A percentile compares a stretch with the other conserved stretches of the same genome.
Conservation (phyloP, 2,113 vertebrate species). For the Synodontis membranacea region DNA sequence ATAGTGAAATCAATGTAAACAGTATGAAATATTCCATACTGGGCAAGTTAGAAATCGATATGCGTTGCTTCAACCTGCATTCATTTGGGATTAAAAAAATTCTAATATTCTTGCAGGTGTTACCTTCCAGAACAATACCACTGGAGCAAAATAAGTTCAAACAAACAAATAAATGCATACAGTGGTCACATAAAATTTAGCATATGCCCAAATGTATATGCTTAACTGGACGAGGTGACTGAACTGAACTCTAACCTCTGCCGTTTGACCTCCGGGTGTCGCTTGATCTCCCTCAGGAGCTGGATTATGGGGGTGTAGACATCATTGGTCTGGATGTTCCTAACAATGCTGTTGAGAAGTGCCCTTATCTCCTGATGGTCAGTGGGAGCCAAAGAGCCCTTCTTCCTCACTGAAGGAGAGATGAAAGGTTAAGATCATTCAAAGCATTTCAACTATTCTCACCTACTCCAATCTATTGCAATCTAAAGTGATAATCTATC, state of each 20-base stretch:
- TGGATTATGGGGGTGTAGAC: conserved; percentile 87
- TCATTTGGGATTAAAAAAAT: not conserved
- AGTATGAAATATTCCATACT: not conserved
- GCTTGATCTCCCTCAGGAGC: conserved; percentile 78
- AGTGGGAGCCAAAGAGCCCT: conserved; percentile 69
- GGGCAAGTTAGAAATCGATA: not conserved
- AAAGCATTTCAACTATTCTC: not conserved
- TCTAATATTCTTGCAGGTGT: not conserved
- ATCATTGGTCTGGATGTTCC: conserved; percentile 90
- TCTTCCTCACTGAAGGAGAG: conserved; percentile 75
- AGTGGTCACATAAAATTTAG: not conserved
- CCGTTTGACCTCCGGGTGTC: conserved; percentile 75
- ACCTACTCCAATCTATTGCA: not conserved
- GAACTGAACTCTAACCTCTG: conserved; percentile 77
- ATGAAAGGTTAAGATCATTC: not conserved
- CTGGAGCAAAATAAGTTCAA: not conserved
- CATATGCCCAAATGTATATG: not conserved
- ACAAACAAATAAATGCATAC: not conserved
- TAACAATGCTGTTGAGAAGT: conserved; percentile 85
- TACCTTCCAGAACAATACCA: not conserved
- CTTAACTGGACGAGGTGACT: not conserved
- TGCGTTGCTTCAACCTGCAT: not conserved
- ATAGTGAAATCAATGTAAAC: not conserved
- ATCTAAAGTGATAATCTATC: not conserved
- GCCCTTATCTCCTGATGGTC: conserved; percentile 81